A percentile compares a stretch with the other conserved stretches of the same genome.
These are phyloP conservation scores for Araneus ventricosus DNA, from an alignment of 1,140 invertebrate species.

Conservation along the genomic window DNA sequence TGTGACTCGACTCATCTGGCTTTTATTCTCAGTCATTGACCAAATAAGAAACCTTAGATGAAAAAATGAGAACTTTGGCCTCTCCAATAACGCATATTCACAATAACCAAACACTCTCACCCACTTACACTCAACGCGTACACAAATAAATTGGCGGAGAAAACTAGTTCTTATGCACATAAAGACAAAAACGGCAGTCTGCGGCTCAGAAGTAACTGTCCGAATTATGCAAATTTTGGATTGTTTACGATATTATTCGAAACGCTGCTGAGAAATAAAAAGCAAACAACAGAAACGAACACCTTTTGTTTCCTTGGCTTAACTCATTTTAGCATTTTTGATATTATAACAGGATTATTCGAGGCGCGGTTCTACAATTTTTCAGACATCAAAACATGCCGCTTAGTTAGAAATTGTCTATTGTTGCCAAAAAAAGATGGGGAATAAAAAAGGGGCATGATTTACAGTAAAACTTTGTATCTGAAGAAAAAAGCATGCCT, in stretches of 20 bases:
- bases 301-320: conserved; percentile 2
- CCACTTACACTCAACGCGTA: not conserved
- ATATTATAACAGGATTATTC: conserved; percentile 4
- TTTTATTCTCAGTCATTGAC: not conserved
- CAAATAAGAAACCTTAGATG: not conserved
- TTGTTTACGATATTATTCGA: conserved; percentile 17
- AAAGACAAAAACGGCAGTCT: conserved; percentile 26
- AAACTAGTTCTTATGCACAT: conserved; percentile 8
- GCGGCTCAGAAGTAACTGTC: not conserved
- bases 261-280: not conserved
- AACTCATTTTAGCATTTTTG: not conserved
- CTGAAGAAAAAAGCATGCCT: not conserved
- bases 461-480: conserved; percentile 7
- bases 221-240: not conserved
- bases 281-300: not conserved
- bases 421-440: not conserved
- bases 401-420: not conserved
- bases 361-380: not conserved
- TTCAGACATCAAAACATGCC: conserved; percentile 25
- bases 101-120: conserved; percentile 12
- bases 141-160: not conserved
- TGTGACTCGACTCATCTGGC: too few relatives aligned
- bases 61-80: not conserved
- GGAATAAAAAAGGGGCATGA: not conserved
- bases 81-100: not conserved